phyloP scores from a whole-genome alignment of 35 echinoderm and acorn worm species.

The Stichopus chloronotus region DNA sequence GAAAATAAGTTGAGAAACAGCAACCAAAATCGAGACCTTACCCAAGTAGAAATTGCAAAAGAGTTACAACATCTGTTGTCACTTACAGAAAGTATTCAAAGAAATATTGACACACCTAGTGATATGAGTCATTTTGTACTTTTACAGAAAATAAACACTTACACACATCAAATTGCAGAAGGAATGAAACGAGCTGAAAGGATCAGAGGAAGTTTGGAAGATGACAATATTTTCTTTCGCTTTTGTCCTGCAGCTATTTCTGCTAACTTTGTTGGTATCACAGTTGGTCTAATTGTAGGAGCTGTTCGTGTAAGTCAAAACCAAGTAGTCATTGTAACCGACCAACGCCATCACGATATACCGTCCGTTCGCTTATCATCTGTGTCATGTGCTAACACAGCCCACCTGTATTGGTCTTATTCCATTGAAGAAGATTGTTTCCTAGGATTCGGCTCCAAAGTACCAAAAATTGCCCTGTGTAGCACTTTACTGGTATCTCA shows the following conservation, averaged over 20 bases:
- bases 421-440: neutral
- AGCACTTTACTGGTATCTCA: neutral
- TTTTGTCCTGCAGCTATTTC: neutral
- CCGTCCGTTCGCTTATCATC: neutral
- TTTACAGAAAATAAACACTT: constrained; percentile 1
- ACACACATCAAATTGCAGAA: neutral
- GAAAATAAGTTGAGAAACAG: neutral
- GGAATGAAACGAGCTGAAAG: neutral
- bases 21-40: neutral
- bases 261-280: neutral
- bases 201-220: neutral
- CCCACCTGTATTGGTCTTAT: neutral
- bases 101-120: too few species aligned
- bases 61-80: too few species aligned
- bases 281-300: neutral
- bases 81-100: too few species aligned
- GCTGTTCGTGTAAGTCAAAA: neutral
- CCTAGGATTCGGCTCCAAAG: neutral
- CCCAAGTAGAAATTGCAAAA: neutral
- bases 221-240: neutral
- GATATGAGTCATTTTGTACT: neutral
- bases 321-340: neutral
- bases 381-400: neutral
- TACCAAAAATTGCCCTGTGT: neutral
- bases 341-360: neutral